Conservation (phyloP, 2,888 invertebrate species). For the Amblyteles armatorius region DNA sequence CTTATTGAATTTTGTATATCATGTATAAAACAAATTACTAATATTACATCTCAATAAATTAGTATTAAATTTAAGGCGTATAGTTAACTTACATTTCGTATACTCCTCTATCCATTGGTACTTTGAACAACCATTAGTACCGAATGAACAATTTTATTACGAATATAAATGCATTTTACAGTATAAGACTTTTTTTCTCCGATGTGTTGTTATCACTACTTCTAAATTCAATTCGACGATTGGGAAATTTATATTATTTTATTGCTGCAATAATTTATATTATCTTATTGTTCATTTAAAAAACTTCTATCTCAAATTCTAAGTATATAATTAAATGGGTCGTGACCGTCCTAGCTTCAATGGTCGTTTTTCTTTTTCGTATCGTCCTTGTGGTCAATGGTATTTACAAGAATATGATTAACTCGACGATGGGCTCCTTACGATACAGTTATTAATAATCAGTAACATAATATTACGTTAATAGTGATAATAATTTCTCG, state of each 20-base stretch:
- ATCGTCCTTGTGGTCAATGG: slow-evolving; percentile 3
- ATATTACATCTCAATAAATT: slow-evolving; percentile 53
- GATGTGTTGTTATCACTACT: background rate
- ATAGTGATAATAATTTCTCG: slow-evolving; percentile 47
- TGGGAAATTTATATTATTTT: background rate
- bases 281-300: background rate
- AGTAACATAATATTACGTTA: slow-evolving; percentile 22
- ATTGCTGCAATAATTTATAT: background rate
- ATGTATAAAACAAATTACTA: slow-evolving; percentile 51
- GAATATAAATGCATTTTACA: slow-evolving; percentile 36
- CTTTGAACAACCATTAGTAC: slow-evolving; percentile 32
- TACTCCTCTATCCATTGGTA: slow-evolving; percentile 33
- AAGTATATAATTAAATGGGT: slow-evolving; percentile 16
- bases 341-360: background rate
- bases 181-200: slow-evolving; percentile 5
- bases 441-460: slow-evolving; percentile 5
- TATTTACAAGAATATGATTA: slow-evolving; percentile 45
- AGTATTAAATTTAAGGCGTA: slow-evolving; percentile 53
- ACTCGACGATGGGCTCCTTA: slow-evolving; percentile 9
- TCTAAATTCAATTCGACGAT: slow-evolving; percentile 5
- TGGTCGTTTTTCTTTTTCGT: slow-evolving; percentile 2
- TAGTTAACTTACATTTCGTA: slow-evolving; percentile 46
- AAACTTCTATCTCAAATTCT: background rate
- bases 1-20: slow-evolving; percentile 33
- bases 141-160: slow-evolving; percentile 43